These are phyloP conservation scores for Coccyzus lansbergi DNA, from an alignment of 2,797 vertebrate genomes.

Conservation along the genomic window DNA sequence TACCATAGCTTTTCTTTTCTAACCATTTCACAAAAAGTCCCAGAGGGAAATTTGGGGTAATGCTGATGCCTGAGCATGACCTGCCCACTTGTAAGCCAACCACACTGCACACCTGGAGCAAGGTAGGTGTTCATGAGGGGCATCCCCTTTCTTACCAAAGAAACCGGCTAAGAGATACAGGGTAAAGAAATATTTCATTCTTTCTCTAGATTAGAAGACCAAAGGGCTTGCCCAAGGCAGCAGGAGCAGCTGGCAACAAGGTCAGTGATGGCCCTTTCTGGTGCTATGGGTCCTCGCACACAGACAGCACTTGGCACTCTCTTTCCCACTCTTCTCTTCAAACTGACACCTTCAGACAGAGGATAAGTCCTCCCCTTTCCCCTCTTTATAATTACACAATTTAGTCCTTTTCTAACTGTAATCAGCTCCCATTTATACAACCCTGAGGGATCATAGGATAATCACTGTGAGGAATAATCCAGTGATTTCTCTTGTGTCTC, in stretches of 20 bases:
- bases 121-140: background rate
- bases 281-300: background rate
- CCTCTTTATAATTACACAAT: slow-evolving; percentile 58
- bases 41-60: background rate
- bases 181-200: background rate
- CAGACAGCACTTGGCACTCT: rapidly evolving
- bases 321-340: background rate
- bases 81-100: rapidly evolving
- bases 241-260: background rate
- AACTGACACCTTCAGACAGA: slow-evolving; percentile 6
- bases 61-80: background rate
- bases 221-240: background rate
- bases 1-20: background rate
- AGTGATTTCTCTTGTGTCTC: slow-evolving; percentile 38
- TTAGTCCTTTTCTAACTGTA: slow-evolving; percentile 55
- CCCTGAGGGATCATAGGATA: slow-evolving; percentile 52
- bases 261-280: background rate
- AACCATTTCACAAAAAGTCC: background rate
- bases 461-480: slow-evolving; percentile 57
- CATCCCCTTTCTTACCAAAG: background rate
- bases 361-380: background rate
- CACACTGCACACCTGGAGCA: background rate
- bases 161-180: background rate
- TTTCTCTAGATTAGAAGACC: background rate
- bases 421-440: slow-evolving; percentile 61